Base-by-base conservation (phyloP, 2,797 vertebrate species). In the Anguilla pacifica region DNA sequence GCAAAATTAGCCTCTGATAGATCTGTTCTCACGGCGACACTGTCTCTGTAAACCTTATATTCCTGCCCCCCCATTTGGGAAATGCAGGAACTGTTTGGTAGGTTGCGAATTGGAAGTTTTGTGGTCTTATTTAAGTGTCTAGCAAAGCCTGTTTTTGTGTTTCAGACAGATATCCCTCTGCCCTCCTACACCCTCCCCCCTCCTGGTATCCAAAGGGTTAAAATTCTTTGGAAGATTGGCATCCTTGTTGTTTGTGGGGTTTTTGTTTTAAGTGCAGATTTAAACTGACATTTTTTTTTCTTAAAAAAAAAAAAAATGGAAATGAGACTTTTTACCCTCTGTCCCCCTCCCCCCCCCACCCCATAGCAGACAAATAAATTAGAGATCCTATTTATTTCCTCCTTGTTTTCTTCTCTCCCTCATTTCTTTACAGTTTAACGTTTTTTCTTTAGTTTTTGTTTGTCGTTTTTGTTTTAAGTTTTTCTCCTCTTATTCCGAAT, bases 401-500 rank as follows among this genome's bases (percentile, higher is more conserved):
- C n/a, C 83, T 89, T 67, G 67, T 53, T 43, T 25, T 51, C 82
- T 67, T 86, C 57, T 72, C 55, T 83, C 22, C 79, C 72, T 55
- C 49, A 59, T 83, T 86, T 67, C 51, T 46, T 86, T 87, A 39
- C 7, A 28, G 49, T 86, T 86, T 84, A 55, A 81, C 84, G 77
- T 87, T 87, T 64, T 83, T 86, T 55, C 9, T 86, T 86, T 64
- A 72, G 59, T 59, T 39, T 59, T 89, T 87, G 67, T 85, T 87
- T 88, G 55, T 72, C 1, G n/a, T 84, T 59, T 81, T 86, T 87
- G 87, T 83, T 88, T 90, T 90, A 90, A 90, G 88, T 90, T 89
- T 90, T 89, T 90, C 89, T 88, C 90, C 90, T 90, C 89, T 89
- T 90, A 90, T 90, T 89, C 87, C 88, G 83, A 89, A 90, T 70